Base-by-base conservation (phyloP, 1,140 invertebrate species). In the Drosophila cardini region DNA sequence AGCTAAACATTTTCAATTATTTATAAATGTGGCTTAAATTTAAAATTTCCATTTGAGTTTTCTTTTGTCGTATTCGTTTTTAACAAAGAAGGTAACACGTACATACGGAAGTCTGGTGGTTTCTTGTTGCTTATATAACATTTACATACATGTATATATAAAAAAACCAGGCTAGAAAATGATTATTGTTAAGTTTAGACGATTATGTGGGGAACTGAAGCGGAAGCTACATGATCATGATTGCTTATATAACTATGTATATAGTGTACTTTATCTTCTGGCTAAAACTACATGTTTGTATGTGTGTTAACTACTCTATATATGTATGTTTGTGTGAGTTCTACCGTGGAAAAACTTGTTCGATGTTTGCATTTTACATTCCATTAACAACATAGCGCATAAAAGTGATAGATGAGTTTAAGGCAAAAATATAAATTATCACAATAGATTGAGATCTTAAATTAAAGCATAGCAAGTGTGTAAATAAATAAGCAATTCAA, bases 361-460 rank as follows among this genome's bases (percentile, higher is more conserved):
- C 84, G 84, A 78, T 89, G 84, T 87, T 71, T 72, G 57, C 50
- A 53, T 42, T 65, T 70, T 69, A 67, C 63, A 89, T 79, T 69
- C 46, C 69, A 76, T 26, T 80, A 72, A 56, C 70, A 26, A 68
- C 63, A 72, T 42, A 71, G 55, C 61, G 63, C 43, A 38, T 74
- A 48, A 72, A 72, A 87, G 69, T 65, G 63, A 57, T 43, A 56
- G 36, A 74, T 75, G 62, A 56, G 40, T 67, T 58, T 68, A 85
- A 89, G 69, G 80, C 79, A 79, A 80, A 80, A 63, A 78, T 50
- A 86, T 50, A 86, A 84, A 82, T 72, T 86, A 89, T 89, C 84
- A 89, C 84, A 89, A 85, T 26, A 84, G 80, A 80, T 89, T 90
- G 84, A 89, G 84, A 89, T 89, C 84, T 90, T 89, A 87, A 89